These are phyloP conservation scores for Chionoecetes opilio DNA, from an alignment of 1,140 invertebrate genomes.

Conservation along the genomic window DNA sequence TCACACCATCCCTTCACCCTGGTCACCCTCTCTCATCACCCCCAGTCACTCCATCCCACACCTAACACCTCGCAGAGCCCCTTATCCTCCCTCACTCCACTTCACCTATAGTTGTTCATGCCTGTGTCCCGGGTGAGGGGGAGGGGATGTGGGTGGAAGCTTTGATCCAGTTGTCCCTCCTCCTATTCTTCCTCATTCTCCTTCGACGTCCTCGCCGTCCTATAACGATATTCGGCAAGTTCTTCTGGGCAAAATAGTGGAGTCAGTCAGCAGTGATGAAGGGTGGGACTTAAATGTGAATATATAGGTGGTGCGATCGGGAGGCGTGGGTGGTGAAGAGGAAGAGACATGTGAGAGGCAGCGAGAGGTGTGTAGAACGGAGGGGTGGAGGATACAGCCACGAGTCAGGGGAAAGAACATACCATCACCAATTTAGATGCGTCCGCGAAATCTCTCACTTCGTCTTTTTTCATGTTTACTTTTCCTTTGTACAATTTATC, in stretches of 20 bases:
- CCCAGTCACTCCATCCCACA: too few relatives aligned
- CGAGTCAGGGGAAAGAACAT: neutral
- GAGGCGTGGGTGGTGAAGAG: neutral
- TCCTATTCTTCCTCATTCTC: too few relatives aligned
- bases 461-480: neutral
- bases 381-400: too few relatives aligned
- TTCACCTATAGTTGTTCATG: neutral
- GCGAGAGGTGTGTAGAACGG: neutral
- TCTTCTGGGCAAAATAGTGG: constrained; percentile 8
- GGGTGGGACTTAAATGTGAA: constrained; percentile 3
- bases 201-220: neutral
- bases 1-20: too few relatives aligned
- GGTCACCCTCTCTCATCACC: too few relatives aligned
- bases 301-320: neutral
- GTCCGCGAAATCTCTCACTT: neutral
- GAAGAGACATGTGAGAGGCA: too few relatives aligned
- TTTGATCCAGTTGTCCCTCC: too few relatives aligned
- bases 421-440: neutral
- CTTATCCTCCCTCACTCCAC: too few relatives aligned
- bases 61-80: too few relatives aligned
- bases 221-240: constrained; percentile 9
- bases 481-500: neutral
- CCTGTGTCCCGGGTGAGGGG: neutral
- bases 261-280: constrained; percentile 18
- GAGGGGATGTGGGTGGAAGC: too few relatives aligned